Evolutionary conservation across 1,140 invertebrate species (phyloP), one percentile per base, ranked within the genome.

Genomic region (Rhizoglyphus robini): DNA sequence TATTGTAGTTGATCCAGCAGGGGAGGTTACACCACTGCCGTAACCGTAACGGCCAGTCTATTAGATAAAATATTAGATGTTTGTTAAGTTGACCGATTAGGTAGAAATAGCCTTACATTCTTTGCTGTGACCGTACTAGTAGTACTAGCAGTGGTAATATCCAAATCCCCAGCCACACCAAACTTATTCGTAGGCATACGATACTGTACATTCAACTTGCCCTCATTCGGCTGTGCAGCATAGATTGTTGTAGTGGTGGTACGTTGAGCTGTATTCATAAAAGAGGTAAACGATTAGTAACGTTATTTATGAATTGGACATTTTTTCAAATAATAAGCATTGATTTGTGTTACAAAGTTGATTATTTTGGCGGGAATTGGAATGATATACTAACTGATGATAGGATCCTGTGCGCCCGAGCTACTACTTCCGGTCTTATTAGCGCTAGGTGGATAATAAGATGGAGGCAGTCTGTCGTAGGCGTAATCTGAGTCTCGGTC

Each of bases 21-120:
- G 8, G 8, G 51, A 54, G 15, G 51, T 23, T 32, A 18, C 36
- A 41, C 36, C 36, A 54, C 23, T 15, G 51, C 51, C 51, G 23
- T 54, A 54, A 8, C 23, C 5, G 51, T 54, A 54, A 54, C 51
- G 51, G 20, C 51, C 51, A 54, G 51, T 11, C 51, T 54, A 32
- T 27, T 27, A 54, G 8, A 27, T 25, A 54, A 8, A 54, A 54
- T 8, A 8, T 54, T 27, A 32, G 18, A 41, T 54, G 8, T 54
- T 8, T 27, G 41, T 46, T 15, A 54, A 27, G 8, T 25, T 54
- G 8, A 54, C 23, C 15, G 15, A 27, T 32, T 54, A 32, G 51
- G 8, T 54, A 8, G 8, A 5, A 25, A 11, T 20, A 54, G 23
- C 8, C 51, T 54, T 54, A 54, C 51, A 5, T 8, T 54, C 23